A percentile compares a stretch with the other conserved stretches of the same genome.
Evolutionary conservation across 2,888 invertebrate species (phyloP).

Genomic region (Sepiola atlantica): DNA sequence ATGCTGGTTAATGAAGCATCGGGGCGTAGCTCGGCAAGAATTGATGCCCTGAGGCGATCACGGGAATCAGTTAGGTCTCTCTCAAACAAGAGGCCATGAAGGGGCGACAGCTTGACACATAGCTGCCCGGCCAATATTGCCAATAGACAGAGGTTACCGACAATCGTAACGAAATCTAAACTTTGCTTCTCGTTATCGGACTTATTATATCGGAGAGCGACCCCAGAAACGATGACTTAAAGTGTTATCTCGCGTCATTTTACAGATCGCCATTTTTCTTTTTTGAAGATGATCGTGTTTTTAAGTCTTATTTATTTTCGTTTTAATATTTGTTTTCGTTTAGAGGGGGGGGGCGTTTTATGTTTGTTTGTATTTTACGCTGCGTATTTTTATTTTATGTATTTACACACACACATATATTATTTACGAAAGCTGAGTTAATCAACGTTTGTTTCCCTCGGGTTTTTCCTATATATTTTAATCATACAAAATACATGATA

Average conservation of each 20-base stretch:
- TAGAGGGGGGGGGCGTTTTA: not conserved
- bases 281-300: not conserved
- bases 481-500: too few species aligned
- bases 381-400: not conserved
- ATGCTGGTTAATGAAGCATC: not conserved
- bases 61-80: not conserved
- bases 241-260: not conserved
- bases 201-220: not conserved
- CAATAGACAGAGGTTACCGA: not conserved
- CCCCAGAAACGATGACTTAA: not conserved
- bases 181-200: not conserved
- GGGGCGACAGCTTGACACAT: constrained; percentile 32
- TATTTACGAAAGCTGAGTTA: too few species aligned
- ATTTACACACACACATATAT: too few species aligned
- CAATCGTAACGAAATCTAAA: not conserved
- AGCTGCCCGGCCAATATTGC: not conserved
- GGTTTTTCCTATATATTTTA: too few species aligned
- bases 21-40: constrained; percentile 12
- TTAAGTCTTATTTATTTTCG: not conserved
- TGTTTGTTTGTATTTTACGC: not conserved
- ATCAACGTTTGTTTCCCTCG: too few species aligned
- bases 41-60: not conserved
- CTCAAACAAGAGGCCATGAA: not conserved
- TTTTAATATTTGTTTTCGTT: not conserved
- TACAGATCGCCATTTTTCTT: not conserved